These are phyloP conservation scores for Polypedilum vanderplanki DNA, from an alignment of 1,140 invertebrate species.

Conservation along the genomic window DNA sequence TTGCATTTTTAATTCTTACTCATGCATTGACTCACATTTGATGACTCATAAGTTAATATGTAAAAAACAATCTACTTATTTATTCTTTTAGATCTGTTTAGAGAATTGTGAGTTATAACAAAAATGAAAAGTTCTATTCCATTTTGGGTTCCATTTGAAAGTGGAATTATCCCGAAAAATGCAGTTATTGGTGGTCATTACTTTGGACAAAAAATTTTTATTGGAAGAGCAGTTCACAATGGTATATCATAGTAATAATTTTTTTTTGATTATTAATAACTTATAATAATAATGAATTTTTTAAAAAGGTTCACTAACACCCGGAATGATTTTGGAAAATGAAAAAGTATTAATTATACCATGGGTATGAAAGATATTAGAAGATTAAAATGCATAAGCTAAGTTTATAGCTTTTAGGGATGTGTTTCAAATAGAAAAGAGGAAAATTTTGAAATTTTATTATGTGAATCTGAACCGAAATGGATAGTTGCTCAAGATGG, in stretches of 20 bases:
- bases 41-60: too few species aligned
- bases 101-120: background rate
- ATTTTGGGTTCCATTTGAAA: background rate
- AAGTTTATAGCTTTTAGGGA: background rate
- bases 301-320: background rate
- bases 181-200: background rate
- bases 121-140: background rate
- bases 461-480: background rate
- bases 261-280: background rate
- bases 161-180: background rate
- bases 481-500: background rate
- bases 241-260: background rate
- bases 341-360: background rate
- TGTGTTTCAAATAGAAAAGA: background rate
- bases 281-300: background rate
- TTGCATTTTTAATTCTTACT: too few species aligned
- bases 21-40: too few species aligned
- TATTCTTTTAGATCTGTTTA: too few species aligned
- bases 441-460: conserved; percentile 7
- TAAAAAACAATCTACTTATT: too few species aligned
- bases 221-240: background rate
- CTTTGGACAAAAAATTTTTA: background rate
- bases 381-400: background rate
- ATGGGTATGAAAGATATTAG: background rate
- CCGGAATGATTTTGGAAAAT: background rate